phyloP scores from a whole-genome alignment of 2,888 invertebrate genomes.

The Megaustenia siamemsis region DNA sequence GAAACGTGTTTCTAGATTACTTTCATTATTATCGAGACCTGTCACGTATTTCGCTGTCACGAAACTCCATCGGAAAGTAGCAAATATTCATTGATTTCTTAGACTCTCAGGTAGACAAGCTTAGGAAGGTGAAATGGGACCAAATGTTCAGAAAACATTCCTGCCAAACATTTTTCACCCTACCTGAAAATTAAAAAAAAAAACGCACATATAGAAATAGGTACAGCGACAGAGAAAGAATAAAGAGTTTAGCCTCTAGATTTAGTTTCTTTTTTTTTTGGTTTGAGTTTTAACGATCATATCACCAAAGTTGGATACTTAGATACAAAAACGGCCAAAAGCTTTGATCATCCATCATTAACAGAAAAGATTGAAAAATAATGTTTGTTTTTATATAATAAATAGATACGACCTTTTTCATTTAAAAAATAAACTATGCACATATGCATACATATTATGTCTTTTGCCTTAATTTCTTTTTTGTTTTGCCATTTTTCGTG shows the following conservation, averaged over 20 bases:
- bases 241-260: no score
- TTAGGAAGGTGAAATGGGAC: background rate
- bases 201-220: background rate
- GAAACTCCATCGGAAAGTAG: no score
- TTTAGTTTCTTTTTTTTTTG: no score
- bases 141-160: slow-evolving; percentile 1
- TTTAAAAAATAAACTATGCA: slow-evolving; percentile 7
- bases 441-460: slow-evolving; percentile 5
- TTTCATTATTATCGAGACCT: no score
- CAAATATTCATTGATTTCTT: no score
- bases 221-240: no score
- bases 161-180: background rate
- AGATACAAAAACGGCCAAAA: background rate
- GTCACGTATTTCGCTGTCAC: no score
- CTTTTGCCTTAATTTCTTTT: background rate
- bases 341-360: slow-evolving; percentile 5
- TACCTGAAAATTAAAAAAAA: no score
- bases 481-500: background rate
- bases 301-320: no score
- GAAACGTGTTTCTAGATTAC: no score
- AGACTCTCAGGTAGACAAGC: background rate
- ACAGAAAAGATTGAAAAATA: background rate
- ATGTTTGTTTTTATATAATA: slow-evolving; percentile 1
- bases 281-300: no score
- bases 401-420: background rate